Evolutionary conservation across 2,113 vertebrate species (phyloP).

Genomic region (Entosphenus tridentatus): DNA sequence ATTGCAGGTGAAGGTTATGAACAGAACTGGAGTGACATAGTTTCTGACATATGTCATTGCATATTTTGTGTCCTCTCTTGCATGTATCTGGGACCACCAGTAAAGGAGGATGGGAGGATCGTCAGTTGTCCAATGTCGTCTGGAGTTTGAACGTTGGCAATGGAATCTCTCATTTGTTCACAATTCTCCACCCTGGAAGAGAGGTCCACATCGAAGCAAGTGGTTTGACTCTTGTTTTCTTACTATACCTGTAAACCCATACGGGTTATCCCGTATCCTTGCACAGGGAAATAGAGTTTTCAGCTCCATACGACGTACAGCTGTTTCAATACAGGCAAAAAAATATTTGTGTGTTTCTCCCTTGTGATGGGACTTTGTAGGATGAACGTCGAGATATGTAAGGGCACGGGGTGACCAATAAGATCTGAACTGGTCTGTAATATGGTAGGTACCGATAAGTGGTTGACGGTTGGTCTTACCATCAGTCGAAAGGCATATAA

Average conservation of each 20-base stretch:
- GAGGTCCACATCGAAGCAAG: neutral
- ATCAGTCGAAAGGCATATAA: neutral
- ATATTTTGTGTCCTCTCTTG: neutral
- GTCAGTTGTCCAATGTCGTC: neutral
- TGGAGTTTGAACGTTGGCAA: neutral
- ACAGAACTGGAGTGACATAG: neutral
- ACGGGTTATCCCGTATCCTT: no score
- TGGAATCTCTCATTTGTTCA: neutral
- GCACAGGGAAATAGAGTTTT: no score
- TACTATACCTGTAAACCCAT: no score
- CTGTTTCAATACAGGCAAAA: no score
- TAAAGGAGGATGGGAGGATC: constrained; percentile 1
- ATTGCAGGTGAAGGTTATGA: neutral
- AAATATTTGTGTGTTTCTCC: no score
- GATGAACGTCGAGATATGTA: no score
- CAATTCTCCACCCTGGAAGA: neutral
- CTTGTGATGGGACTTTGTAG: no score
- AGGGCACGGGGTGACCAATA: no score
- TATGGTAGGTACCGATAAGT: no score
- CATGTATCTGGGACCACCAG: neutral
- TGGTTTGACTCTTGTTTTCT: neutral
- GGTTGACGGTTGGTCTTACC: neutral
- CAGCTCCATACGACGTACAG: no score
- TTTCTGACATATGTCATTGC: neutral
- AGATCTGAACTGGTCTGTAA: no score